Evolutionary conservation across 2,113 vertebrate genomes (phyloP), one percentile per base, ranked within the genome.

Genomic region (Nibea albiflora): DNA sequence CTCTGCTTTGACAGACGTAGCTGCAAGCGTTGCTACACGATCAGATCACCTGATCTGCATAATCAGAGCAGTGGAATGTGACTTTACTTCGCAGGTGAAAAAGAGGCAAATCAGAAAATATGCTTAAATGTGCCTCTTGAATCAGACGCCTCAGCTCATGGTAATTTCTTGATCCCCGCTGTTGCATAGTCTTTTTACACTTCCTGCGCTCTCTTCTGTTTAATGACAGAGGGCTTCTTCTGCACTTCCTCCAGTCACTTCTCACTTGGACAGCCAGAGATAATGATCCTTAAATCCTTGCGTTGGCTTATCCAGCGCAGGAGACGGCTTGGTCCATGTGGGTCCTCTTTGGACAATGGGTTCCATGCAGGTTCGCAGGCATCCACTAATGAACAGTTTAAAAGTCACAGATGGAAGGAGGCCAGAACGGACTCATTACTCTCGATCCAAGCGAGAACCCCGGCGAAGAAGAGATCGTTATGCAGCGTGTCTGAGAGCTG

Each of bases 211-310:
- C n/a, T 75, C 24, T 50, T 61, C 49, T 75, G 42, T 73, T 73
- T 71, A 78, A 84, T 72, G 60, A 70, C 4, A 20, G 60, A 42
- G 26, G 31, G 22, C 35, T 26, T 74, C 49, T 53, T 68, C n/a
- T 11, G 54, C 56, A 50, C 56, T 56, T 77, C 31, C 62, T 24
- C 42, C 65, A 61, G 72, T 78, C 71, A 63, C 81, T 86, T 56
- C 31, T 91, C 80, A 73, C 78, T 75, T 84, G 71, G 72, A 73
- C 78, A 76, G 44, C 24, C 46, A 67, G 78, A 75, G 77, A 91
- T 93, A 92, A 91, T 66, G 81, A 90, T 78, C 66, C 62, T 70
- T 84, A 60, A 87, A 85, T 77, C 77, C 35, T 73, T 75, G 16
- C 50, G 24, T 57, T 49, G 49, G 53, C 68, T 75, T 70, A 79